phyloP scores from a whole-genome alignment of 2,113 vertebrate species.

The Nesoenas mayeri region DNA sequence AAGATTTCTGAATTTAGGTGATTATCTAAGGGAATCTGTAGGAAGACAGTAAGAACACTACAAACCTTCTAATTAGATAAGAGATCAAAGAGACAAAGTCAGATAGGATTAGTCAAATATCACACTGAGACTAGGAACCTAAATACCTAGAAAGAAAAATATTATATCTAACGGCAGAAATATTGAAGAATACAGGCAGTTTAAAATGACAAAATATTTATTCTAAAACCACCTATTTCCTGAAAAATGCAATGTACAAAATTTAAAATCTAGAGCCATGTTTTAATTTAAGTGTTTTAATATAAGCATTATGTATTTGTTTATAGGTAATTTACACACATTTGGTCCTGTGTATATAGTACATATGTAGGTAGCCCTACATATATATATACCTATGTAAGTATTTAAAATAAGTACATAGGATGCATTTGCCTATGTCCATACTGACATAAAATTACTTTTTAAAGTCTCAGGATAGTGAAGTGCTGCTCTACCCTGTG shows the following conservation, averaged over 20 bases:
- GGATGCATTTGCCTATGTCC: not conserved
- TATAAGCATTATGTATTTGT: not conserved
- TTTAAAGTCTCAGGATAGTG: not conserved
- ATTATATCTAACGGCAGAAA: not conserved
- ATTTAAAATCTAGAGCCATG: not conserved
- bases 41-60: not conserved
- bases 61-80: not conserved
- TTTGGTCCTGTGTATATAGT: not conserved
- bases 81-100: not conserved
- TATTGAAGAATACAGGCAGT: not conserved
- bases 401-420: not conserved
- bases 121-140: not conserved
- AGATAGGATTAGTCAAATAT: constrained; percentile 5
- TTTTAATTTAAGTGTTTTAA: not conserved
- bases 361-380: not conserved
- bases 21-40: not conserved
- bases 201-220: not conserved
- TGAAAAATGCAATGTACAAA: not conserved
- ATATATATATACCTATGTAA: not conserved
- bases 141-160: not conserved
- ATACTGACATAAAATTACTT: not conserved
- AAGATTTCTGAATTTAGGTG: not conserved
- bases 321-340: not conserved
- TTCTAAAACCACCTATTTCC: not conserved
- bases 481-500: not conserved